Conservation (phyloP, 2,113 vertebrate genomes). For the Orthonyx spaldingii region DNA sequence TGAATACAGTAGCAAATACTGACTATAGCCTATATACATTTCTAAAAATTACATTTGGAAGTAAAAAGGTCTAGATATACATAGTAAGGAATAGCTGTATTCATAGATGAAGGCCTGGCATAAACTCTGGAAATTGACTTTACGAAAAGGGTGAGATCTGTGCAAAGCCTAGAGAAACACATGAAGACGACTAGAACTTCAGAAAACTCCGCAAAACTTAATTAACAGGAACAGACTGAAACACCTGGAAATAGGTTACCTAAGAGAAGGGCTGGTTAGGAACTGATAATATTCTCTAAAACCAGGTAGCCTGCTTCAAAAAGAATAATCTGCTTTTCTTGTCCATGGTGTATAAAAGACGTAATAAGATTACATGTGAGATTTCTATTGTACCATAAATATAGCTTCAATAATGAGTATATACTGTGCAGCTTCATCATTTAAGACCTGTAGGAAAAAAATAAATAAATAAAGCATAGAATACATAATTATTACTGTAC, state of each 20-base stretch:
- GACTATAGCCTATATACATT: not conserved
- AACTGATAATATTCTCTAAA: not conserved
- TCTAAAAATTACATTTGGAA: not conserved
- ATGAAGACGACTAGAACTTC: not conserved
- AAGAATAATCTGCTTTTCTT: not conserved
- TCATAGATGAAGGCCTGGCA: not conserved
- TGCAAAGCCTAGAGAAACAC: not conserved
- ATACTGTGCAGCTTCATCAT: not conserved
- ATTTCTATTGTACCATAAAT: not conserved
- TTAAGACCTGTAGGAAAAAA: not conserved
- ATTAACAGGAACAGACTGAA: not conserved
- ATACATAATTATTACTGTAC: not conserved
- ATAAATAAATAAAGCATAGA: not conserved
- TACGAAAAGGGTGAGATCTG: not conserved
- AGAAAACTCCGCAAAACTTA: not conserved
- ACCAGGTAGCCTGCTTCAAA: not conserved
- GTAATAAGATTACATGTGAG: not conserved
- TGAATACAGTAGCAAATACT: not conserved
- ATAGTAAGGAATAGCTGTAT: not conserved
- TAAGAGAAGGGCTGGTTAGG: not conserved
- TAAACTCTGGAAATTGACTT: not conserved
- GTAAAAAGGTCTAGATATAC: not conserved
- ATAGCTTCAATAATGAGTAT: not conserved
- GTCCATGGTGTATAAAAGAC: not conserved
- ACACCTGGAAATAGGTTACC: not conserved